phyloP scores from a whole-genome alignment of 2,113 vertebrate species.

The Microtus ochrogaster region DNA sequence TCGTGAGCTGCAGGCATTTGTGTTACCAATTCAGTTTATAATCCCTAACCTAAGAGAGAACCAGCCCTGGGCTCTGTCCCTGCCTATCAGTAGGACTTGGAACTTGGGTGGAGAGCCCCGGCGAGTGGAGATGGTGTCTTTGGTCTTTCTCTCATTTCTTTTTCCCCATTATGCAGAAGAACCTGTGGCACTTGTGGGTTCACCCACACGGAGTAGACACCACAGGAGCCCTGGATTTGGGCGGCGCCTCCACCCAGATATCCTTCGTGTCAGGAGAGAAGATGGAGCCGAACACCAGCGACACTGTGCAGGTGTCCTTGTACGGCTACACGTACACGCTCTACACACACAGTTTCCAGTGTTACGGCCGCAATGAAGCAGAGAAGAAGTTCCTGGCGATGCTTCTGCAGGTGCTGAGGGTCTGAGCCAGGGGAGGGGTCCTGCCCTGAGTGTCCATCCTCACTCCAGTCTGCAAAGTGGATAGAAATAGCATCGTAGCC shows the following conservation, averaged over 20 bases:
- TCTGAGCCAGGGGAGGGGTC: neutral
- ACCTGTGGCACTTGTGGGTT: slow-evolving; percentile 90
- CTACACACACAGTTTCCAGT: slow-evolving; percentile 96
- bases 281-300: slow-evolving; percentile 55
- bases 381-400: slow-evolving; percentile 90
- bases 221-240: slow-evolving; percentile 94
- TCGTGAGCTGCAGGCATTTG: neutral
- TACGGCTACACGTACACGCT: slow-evolving; percentile 94
- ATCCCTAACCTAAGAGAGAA: neutral
- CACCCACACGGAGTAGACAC: slow-evolving; percentile 89
- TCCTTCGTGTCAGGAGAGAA: slow-evolving; percentile 87
- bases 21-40: neutral
- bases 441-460: neutral
- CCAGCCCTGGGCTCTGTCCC: too few relatives aligned
- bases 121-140: neutral
- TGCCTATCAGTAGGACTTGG: neutral
- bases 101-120: neutral
- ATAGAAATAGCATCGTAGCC: neutral
- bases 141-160: slow-evolving; percentile 46
- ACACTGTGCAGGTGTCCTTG: slow-evolving; percentile 88
- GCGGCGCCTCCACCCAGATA: slow-evolving; percentile 97
- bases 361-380: slow-evolving; percentile 95
- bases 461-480: neutral
- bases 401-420: slow-evolving; percentile 88
- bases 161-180: slow-evolving; percentile 86